Conservation (phyloP, 2,797 vertebrate species). For the Oreortyx pictus region DNA sequence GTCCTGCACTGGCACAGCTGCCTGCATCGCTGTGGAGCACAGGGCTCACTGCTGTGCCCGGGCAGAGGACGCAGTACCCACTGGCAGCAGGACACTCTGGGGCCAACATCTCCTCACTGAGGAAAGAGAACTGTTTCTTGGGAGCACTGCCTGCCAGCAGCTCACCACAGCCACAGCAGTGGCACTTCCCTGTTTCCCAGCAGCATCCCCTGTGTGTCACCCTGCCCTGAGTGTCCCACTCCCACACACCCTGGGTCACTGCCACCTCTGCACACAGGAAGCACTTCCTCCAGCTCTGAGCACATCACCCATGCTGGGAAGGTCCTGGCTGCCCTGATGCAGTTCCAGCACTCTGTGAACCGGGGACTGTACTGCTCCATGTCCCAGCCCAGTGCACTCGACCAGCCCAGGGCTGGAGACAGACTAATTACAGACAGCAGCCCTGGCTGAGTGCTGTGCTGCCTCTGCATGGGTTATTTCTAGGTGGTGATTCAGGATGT, state of each 20-base stretch:
- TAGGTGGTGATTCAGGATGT: slow-evolving; percentile 50
- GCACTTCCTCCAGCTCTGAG: background rate
- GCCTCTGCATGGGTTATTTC: slow-evolving; percentile 21
- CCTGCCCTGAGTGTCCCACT: background rate
- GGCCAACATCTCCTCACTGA: background rate
- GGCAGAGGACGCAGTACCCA: background rate
- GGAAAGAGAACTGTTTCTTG: background rate
- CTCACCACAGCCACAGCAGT: background rate
- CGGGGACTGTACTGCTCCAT: background rate
- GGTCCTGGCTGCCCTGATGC: background rate
- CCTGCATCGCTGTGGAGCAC: background rate
- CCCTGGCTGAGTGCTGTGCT: fast-evolving
- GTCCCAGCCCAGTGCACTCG: background rate
- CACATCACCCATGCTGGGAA: background rate
- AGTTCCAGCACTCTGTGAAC: background rate
- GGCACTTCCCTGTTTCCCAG: background rate
- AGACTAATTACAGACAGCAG: slow-evolving; percentile 31
- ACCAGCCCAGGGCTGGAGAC: background rate
- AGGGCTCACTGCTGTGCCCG: background rate
- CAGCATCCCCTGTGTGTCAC: background rate
- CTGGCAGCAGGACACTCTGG: background rate
- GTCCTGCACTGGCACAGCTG: background rate
- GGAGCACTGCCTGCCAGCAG: background rate
- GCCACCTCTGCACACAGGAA: background rate
- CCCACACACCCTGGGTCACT: too few species aligned